Base-by-base conservation (phyloP, 1,140 invertebrate genomes). In the Psilanteris sp. region DNA sequence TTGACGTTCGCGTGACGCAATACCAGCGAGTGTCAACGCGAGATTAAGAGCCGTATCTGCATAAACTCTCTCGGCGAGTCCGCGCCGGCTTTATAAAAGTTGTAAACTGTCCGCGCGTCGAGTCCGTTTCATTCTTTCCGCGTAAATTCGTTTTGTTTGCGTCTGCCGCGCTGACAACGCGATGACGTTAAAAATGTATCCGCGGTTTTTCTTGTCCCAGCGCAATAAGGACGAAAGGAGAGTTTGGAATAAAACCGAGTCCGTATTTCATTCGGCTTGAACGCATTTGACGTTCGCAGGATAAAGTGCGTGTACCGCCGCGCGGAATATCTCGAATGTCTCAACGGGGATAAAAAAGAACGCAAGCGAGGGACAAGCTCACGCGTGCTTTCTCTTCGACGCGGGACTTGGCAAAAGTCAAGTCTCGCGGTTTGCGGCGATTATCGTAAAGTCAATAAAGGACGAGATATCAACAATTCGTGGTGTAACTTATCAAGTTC, bases 1-100 rank as follows among this genome's bases (percentile, higher is more conserved):
- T 55, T 55, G 39, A 64, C 59, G n/a, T 43, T 43, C 14, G 5
- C 8, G 10, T 29, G 48, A 54, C 54, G 54, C 13, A 36, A 36
- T 68, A 68, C 50, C 52, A 48, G n/a, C 4, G 48, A 44, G 41
- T 57, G 50, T 57, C 52, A 50, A 9, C 11, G 31, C 26, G 22
- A 50, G 52, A 57, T 68, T 50, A 57, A 68, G 50, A 68, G 41
- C 9, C 26, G 6, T 68, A 48, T 41, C 50, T 57, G 24, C 43
- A 41, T 32, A 27, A 50, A 68, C 26, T 55, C 43, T 10, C 41
- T 39, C 29, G 26, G 16, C 50, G n/a, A n/a, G n/a, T n/a, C n/a
- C n/a, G n/a, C n/a, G n/a, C n/a, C n/a, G n/a, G n/a, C n/a, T n/a
- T n/a, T n/a, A n/a, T n/a, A n/a, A n/a, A 22, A 55, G 36, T 31